Evolutionary conservation across 2,113 vertebrate genomes (phyloP).

Genomic region (Hyla sarda): DNA sequence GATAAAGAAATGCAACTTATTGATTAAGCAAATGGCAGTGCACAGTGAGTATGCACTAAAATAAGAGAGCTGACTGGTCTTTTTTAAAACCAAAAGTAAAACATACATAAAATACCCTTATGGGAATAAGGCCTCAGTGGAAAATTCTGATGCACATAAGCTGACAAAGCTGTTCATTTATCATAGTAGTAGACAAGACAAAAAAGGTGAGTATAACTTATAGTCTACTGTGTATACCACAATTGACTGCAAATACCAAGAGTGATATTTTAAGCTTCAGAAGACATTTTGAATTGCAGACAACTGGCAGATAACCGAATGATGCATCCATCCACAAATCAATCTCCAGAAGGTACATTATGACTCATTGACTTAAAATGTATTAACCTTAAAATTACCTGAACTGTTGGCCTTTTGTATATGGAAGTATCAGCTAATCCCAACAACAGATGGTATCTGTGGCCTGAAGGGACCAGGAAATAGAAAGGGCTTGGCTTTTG

Average conservation of each 20-base stretch:
- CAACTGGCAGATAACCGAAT: background rate
- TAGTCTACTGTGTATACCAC: background rate
- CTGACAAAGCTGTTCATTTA: too few species aligned
- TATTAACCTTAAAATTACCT: conserved; percentile 46
- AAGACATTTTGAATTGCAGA: background rate
- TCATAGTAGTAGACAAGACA: too few species aligned
- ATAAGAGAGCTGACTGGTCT: too few species aligned
- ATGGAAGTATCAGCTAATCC: conserved; percentile 21
- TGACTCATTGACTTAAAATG: conserved; percentile 45
- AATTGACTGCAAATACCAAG: background rate
- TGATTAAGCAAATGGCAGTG: too few species aligned
- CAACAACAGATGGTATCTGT: conserved; percentile 51
- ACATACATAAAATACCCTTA: too few species aligned
- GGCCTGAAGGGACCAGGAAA: conserved; percentile 19
- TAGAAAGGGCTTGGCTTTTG: conserved; percentile 21
- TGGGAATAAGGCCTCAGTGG: too few species aligned
- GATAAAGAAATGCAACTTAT: too few species aligned
- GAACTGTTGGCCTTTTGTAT: conserved; percentile 36
- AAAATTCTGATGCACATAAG: too few species aligned
- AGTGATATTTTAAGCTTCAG: background rate
- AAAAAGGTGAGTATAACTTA: too few species aligned
- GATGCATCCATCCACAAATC: background rate
- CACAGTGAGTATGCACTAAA: too few species aligned
- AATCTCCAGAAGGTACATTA: conserved; percentile 34
- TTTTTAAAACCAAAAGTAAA: too few species aligned